Evolutionary conservation across 1,140 invertebrate genomes (phyloP).

Genomic region (Octopus bimaculoides): DNA sequence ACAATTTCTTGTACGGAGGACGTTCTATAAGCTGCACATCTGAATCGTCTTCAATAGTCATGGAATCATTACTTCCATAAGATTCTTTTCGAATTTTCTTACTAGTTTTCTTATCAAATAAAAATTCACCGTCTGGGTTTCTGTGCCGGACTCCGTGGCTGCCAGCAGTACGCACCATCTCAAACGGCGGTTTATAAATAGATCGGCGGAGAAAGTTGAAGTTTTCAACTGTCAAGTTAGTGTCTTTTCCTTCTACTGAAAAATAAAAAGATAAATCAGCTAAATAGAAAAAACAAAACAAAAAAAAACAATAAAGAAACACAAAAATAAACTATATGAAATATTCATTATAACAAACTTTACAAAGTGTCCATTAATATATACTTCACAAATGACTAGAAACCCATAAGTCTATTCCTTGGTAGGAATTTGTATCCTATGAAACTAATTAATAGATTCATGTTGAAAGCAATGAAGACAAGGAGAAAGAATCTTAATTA

Average conservation of each 20-base stretch:
- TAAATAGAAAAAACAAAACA: not conserved
- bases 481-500: no score
- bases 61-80: not conserved
- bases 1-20: constrained; percentile 16
- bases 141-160: constrained; percentile 8
- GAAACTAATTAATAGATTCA: no score
- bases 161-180: constrained; percentile 41
- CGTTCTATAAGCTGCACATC: constrained; percentile 13
- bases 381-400: no score
- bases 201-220: constrained; percentile 42
- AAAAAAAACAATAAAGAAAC: not conserved
- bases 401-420: no score
- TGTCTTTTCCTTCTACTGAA: constrained; percentile 25
- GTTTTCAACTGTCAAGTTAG: constrained; percentile 32
- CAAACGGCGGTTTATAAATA: constrained; percentile 40
- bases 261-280: constrained; percentile 12
- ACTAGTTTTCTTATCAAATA: no score
- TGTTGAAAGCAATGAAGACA: no score
- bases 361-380: no score
- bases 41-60: constrained; percentile 4
- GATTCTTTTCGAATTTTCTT: no score
- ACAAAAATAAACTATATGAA: not conserved
- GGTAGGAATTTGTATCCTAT: no score
- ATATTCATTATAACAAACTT: no score
- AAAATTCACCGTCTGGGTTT: not conserved